A percentile compares a stretch with the other conserved stretches of the same genome.
Conservation (phyloP, 2,113 vertebrate genomes). For the Physeter macrocephalus region DNA sequence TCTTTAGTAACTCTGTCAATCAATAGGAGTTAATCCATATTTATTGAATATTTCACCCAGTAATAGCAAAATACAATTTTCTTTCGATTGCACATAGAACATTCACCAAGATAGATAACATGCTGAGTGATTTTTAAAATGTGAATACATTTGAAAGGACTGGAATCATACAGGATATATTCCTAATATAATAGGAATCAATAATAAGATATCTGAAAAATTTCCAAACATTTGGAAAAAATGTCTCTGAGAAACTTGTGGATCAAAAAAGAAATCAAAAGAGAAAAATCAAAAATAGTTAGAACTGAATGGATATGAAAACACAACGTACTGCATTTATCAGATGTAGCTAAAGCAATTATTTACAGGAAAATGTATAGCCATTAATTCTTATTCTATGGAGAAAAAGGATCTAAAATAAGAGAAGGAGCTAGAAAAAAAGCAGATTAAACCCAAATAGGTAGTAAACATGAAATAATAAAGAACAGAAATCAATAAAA, state of each 20-base stretch:
- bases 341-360: not conserved
- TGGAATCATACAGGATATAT: not conserved
- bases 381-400: not conserved
- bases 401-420: not conserved
- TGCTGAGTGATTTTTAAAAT: not conserved
- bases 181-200: not conserved
- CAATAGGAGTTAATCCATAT: not conserved
- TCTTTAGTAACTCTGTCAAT: not conserved
- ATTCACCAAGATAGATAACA: not conserved
- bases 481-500: not conserved
- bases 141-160: not conserved
- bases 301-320: not conserved
- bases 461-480: not conserved
- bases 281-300: not conserved
- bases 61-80: not conserved
- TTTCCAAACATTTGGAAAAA: not conserved
- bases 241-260: not conserved
- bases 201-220: not conserved
- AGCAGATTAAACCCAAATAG: not conserved
- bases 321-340: not conserved
- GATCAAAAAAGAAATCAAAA: not conserved
- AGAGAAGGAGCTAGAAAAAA: not conserved
- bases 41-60: not conserved
- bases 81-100: not conserved
- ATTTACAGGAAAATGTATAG: not conserved